Evolutionary conservation across 2,113 vertebrate genomes (phyloP).

Genomic region (Pedetes capensis): DNA sequence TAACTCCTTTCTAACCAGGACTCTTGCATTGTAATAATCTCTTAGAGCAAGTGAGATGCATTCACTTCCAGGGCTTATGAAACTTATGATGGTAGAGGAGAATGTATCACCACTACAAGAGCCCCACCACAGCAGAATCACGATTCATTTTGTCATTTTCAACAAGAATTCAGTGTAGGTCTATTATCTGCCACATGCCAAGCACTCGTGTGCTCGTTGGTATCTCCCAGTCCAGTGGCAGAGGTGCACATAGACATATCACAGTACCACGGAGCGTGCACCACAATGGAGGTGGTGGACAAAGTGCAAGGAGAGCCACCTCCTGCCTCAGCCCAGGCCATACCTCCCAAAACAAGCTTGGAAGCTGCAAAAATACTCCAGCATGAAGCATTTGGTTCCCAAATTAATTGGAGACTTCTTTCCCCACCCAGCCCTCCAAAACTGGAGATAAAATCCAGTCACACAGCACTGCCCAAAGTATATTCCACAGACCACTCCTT

Average conservation of each 20-base stretch:
- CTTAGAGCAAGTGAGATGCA: background rate
- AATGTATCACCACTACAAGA: too few relatives aligned
- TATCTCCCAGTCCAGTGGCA: background rate
- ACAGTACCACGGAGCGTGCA: background rate
- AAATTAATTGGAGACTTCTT: background rate
- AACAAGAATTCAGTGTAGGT: background rate
- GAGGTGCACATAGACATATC: background rate
- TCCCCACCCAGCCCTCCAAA: fast-evolving
- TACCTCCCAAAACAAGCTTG: background rate
- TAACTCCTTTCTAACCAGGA: background rate
- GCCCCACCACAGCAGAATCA: background rate
- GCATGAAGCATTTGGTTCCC: background rate
- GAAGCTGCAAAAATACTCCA: background rate
- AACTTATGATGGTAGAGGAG: background rate
- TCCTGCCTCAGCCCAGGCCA: background rate
- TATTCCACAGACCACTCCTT: background rate
- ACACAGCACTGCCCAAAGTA: background rate
- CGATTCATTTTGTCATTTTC: background rate
- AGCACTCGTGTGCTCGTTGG: fast-evolving
- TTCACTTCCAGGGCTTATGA: background rate
- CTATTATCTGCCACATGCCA: background rate
- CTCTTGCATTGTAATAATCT: background rate
- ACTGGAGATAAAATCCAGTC: background rate
- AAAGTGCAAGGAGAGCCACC: too few relatives aligned
- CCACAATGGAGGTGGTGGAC: background rate